Percentiles rank a stretch among this genome's conserved stretches.
Evolutionary conservation across 1,140 invertebrate species (phyloP).

Genomic region (Nymphalis io): DNA sequence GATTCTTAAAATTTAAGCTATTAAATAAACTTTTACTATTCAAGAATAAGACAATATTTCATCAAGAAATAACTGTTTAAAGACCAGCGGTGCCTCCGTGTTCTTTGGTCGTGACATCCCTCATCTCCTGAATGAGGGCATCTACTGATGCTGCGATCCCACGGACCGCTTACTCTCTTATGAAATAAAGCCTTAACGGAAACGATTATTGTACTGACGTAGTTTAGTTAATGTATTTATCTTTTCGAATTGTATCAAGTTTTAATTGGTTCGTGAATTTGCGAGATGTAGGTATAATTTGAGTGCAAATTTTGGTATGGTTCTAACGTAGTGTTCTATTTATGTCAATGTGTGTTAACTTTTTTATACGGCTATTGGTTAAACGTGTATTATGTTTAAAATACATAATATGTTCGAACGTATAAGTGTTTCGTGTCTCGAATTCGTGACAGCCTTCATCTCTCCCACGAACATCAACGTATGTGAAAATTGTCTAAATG

Average conservation of each 20-base stretch:
- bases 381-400: not conserved
- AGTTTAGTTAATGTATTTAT: not conserved
- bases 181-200: constrained; percentile 31
- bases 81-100: constrained; percentile 35
- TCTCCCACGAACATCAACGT: not conserved
- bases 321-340: too few relatives aligned
- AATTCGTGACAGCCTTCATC: not conserved
- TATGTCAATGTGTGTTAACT: not conserved
- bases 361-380: not conserved
- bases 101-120: constrained; percentile 47
- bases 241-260: not conserved
- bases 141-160: constrained; percentile 39
- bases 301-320: too few relatives aligned
- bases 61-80: not conserved
- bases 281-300: too few relatives aligned
- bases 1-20: too few relatives aligned
- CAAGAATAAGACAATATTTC: too few relatives aligned
- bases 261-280: not conserved
- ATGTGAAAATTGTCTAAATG: constrained; percentile 2
- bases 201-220: constrained; percentile 21
- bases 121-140: constrained; percentile 33
- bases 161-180: constrained; percentile 38
- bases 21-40: too few relatives aligned
- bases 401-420: not conserved
- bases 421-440: not conserved